Evolutionary conservation across 2,888 invertebrate genomes (phyloP).

Genomic region (Brenthis hecate): DNA sequence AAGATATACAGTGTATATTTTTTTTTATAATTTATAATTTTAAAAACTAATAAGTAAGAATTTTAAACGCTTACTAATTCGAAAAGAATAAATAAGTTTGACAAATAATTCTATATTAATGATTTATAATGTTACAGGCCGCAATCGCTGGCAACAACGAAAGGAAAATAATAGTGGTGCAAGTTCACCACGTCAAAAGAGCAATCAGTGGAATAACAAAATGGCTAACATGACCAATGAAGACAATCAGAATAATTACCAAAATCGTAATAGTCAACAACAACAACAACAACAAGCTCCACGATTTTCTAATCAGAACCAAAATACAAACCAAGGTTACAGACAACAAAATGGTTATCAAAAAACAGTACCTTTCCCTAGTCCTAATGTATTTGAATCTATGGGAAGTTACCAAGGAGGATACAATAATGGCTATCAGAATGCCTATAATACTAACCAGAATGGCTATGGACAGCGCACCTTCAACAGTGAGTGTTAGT

Average conservation of each 20-base stretch:
- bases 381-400: constrained; percentile 82
- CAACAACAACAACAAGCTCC: constrained; percentile 69
- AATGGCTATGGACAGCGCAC: constrained; percentile 74
- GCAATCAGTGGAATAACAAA: constrained; percentile 79
- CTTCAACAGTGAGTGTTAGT: constrained; percentile 64
- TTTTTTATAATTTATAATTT: not conserved
- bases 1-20: constrained; percentile 30
- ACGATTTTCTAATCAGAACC: constrained; percentile 75
- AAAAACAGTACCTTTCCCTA: constrained; percentile 81
- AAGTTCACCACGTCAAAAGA: constrained; percentile 77
- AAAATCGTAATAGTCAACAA: constrained; percentile 55
- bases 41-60: too few species aligned
- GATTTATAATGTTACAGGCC: constrained; percentile 55
- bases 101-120: not conserved
- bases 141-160: constrained; percentile 84
- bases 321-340: constrained; percentile 67
- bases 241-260: constrained; percentile 61
- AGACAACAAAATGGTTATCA: constrained; percentile 75
- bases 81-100: not conserved
- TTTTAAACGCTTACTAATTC: not conserved
- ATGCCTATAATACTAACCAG: constrained; percentile 69
- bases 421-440: constrained; percentile 78
- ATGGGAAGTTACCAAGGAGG: constrained; percentile 82
- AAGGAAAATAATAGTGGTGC: constrained; percentile 79
- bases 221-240: constrained; percentile 66